phyloP scores from a whole-genome alignment of 2,797 vertebrate species.

The Diglossa cyanea region DNA sequence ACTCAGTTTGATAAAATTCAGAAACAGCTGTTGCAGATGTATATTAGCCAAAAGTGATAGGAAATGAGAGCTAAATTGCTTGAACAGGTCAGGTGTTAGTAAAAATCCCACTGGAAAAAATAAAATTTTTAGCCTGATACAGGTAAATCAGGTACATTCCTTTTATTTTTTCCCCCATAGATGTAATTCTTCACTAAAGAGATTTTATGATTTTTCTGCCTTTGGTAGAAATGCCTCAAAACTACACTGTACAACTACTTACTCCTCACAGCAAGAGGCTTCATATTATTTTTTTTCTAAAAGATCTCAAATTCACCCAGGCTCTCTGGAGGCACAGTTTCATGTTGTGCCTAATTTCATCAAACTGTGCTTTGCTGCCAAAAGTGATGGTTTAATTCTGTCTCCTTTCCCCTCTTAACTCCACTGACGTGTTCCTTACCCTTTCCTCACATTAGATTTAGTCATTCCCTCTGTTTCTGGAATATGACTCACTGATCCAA shows the following conservation, averaged over 20 bases:
- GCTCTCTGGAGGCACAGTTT: slow-evolving; percentile 1
- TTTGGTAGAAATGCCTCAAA: neutral
- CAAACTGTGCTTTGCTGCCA: neutral
- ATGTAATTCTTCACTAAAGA: neutral
- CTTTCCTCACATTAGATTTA: neutral
- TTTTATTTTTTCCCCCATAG: neutral
- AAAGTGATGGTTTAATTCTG: slow-evolving; percentile 28
- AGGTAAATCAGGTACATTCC: neutral
- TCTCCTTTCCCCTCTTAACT: neutral
- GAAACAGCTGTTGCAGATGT: neutral
- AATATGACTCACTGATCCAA: slow-evolving; percentile 21
- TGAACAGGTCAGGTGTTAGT: neutral
- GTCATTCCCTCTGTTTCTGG: neutral
- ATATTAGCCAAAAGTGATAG: neutral
- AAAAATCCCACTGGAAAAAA: neutral
- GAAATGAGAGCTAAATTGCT: neutral
- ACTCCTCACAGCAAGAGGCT: neutral
- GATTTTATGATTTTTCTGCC: neutral
- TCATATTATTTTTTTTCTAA: neutral
- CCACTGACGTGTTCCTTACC: neutral
- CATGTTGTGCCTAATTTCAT: slow-evolving; percentile 33
- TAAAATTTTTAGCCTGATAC: neutral
- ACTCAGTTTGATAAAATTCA: neutral
- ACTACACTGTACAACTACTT: neutral
- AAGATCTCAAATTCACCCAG: neutral